A percentile compares a stretch with the other conserved stretches of the same genome.
phyloP scores from a whole-genome alignment of 2,113 vertebrate genomes.

The Dendropsophus ebraccatus region DNA sequence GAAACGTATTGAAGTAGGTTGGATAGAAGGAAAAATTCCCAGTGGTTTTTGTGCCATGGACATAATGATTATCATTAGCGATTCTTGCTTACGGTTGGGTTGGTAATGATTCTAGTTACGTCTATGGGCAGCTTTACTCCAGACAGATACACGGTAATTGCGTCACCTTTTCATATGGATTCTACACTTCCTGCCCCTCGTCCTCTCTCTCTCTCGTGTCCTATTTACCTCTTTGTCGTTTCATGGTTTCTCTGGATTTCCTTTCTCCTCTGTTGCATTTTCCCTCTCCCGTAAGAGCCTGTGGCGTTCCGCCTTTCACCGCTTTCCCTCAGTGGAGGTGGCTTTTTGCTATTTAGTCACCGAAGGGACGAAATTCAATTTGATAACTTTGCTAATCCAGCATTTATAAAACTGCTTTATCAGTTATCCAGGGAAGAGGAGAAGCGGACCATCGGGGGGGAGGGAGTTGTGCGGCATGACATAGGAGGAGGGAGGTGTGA shows the following conservation, averaged over 20 bases:
- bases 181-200: background rate
- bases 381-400: conserved; percentile 50
- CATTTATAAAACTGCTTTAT: conserved; percentile 55
- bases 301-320: background rate
- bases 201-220: background rate
- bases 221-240: background rate
- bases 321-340: background rate
- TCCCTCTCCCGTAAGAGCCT: background rate
- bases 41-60: background rate
- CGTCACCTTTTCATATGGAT: background rate
- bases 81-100: background rate
- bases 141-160: conserved; percentile 6
- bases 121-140: background rate
- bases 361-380: conserved; percentile 54
- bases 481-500: background rate
- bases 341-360: conserved; percentile 38
- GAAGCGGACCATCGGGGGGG: background rate
- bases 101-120: background rate
- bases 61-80: background rate
- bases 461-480: conserved; percentile 19
- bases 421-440: conserved; percentile 52
- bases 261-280: background rate
- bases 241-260: background rate
- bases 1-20: background rate
- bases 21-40: background rate